Conservation (phyloP, 2,888 invertebrate genomes). For the Nephrotoma flavescens region DNA sequence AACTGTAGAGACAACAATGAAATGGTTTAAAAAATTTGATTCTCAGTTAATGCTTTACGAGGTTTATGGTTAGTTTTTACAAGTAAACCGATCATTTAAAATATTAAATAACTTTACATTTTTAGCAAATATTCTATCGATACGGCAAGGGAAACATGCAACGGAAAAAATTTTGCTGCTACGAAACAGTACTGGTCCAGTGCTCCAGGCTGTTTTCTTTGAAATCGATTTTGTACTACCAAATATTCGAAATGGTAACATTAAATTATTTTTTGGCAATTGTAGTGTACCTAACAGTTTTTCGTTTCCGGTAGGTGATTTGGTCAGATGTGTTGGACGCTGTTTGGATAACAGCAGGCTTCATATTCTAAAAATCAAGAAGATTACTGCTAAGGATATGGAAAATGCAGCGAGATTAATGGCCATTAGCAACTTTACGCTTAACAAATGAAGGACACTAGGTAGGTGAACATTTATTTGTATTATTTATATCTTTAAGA, state of each 20-base stretch:
- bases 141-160: slow-evolving; percentile 20
- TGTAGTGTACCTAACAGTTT: slow-evolving; percentile 1
- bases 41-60: background rate
- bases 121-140: slow-evolving; percentile 23
- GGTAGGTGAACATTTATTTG: background rate
- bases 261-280: background rate
- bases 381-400: slow-evolving; percentile 10
- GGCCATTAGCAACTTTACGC: slow-evolving; percentile 22
- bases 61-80: background rate
- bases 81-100: background rate
- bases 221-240: slow-evolving; percentile 20
- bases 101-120: slow-evolving; percentile 8
- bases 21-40: background rate
- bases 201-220: slow-evolving; percentile 22
- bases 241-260: slow-evolving; percentile 11
- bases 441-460: slow-evolving; percentile 16
- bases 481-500: background rate
- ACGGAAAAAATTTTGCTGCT: slow-evolving; percentile 21
- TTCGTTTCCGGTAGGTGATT: slow-evolving; percentile 15
- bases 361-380: slow-evolving; percentile 20
- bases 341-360: slow-evolving; percentile 21
- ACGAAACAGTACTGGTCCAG: slow-evolving; percentile 22
- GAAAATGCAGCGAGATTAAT: slow-evolving; percentile 20
- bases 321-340: slow-evolving; percentile 22
- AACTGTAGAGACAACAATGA: background rate